Percentiles rank a stretch among this genome's conserved stretches.
Conservation (phyloP, 2,888 invertebrate genomes). For the Tipula confusa region DNA sequence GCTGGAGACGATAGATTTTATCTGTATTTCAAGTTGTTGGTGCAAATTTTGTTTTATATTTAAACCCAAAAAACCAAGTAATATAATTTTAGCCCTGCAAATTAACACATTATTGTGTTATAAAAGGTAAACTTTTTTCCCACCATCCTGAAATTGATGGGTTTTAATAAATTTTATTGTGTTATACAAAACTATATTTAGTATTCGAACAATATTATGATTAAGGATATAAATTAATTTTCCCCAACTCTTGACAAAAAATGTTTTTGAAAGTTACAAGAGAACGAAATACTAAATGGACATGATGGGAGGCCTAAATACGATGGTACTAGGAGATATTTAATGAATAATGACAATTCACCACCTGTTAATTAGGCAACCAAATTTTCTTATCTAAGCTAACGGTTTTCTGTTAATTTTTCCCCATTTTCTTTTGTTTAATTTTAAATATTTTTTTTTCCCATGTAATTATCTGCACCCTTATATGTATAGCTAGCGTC, state of each 20-base stretch:
- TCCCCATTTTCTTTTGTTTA: neutral
- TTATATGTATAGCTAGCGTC: neutral
- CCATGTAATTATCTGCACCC: neutral
- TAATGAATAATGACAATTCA: slow-evolving; percentile 25
- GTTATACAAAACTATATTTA: neutral
- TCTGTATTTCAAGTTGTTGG: neutral
- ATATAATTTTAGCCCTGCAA: neutral
- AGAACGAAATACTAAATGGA: neutral
- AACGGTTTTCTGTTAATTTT: neutral
- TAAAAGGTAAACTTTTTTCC: too few species aligned
- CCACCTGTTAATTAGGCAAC: slow-evolving; percentile 25
- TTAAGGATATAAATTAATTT: slow-evolving; percentile 4
- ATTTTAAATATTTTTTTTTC: neutral
- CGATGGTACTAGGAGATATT: neutral
- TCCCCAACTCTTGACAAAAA: neutral
- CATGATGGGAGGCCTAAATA: neutral
- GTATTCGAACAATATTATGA: neutral
- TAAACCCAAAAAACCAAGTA: neutral
- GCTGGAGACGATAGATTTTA: neutral
- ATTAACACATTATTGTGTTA: too few species aligned
- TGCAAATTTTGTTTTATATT: neutral
- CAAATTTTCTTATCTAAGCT: neutral
- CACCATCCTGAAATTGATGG: slow-evolving; percentile 15
- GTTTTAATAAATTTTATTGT: neutral
- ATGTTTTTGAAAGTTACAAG: neutral